Base-by-base conservation (phyloP, 37 sponge, comb jelly and placozoan species). In the Lycopodina hypogea region DNA sequence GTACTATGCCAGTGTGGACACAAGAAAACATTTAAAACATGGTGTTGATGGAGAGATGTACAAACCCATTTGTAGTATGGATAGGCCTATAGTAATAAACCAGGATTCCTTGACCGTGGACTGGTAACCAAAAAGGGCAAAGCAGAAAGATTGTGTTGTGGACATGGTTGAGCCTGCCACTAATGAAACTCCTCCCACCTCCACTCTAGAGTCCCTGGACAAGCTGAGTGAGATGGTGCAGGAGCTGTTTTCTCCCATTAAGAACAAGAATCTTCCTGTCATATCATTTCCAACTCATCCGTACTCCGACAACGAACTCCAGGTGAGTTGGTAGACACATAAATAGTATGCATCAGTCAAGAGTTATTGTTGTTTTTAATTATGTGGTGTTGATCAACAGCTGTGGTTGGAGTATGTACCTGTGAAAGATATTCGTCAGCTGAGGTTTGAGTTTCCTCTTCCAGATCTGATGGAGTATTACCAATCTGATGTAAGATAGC, bases 401-500 rank as follows among this genome's bases (percentile, higher is more conserved):
- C 28, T 80, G 41, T 75, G 81, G 63, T 56, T 84, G 0, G 79
- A 84, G 61, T 84, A 77, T 62, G 90, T 83, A 0, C 92, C 92
- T 21, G 81, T 91, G 65, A 91, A 91, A 77, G 89, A 91, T 21
- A 17, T 84, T n/a, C 37, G 85, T 29, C 62, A 81, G 69, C 23
- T 91, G 30, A 19, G 2, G 1, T 29, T 91, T 65, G 64, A 68
- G 32, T 91, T 91, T 74, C 92, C 92, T 7, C 12, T 88, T 12
- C 92, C 92, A 60, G 92, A 91, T 45, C 66, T 91, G 28, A 36
- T 48, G 0, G 74, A 82, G 68, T 81, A 91, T 68, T 91, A 88
- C 72, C 21, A 78, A 38, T 70, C 68, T 41, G 73, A 89, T 68
- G 90, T 89, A 48, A 72, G 75, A 24, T 8, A n/a, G n/a, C n/a